phyloP scores from a whole-genome alignment of 1,140 invertebrate genomes.

The Drosophila oshimai region DNA sequence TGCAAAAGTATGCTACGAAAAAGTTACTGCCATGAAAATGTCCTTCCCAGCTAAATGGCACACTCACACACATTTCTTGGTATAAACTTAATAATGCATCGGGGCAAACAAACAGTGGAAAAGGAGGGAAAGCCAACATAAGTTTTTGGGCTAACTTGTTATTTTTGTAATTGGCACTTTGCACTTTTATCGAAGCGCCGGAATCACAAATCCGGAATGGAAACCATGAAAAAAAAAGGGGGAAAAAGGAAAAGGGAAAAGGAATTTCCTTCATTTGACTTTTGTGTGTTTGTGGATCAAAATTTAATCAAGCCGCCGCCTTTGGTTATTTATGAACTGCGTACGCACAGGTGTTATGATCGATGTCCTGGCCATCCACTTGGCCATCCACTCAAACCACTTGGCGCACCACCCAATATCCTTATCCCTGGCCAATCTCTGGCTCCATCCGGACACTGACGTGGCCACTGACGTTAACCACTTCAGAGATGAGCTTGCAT shows the following conservation, averaged over 20 bases:
- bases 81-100: constrained; percentile 45
- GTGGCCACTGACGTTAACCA: constrained; percentile 58
- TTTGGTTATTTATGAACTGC: constrained; percentile 39
- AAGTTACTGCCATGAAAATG: constrained; percentile 59
- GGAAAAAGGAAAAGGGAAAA: too few species aligned
- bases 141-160: constrained; percentile 53
- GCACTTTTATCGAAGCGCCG: constrained; percentile 36
- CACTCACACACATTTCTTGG: constrained; percentile 17
- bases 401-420: not conserved
- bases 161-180: constrained; percentile 73
- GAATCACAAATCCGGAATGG: too few species aligned
- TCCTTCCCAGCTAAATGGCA: constrained; percentile 45
- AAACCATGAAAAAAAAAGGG: not conserved
- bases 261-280: too few species aligned
- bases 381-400: not conserved
- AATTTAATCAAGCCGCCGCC: constrained; percentile 50
- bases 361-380: constrained; percentile 21
- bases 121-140: constrained; percentile 21
- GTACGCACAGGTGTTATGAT: constrained; percentile 32
- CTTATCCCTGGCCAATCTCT: constrained; percentile 9
- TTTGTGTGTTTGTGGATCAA: not conserved
- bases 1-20: constrained; percentile 67
- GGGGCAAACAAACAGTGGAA: constrained; percentile 4
- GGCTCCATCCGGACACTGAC: constrained; percentile 42
- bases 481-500: constrained; percentile 58